These are phyloP conservation scores for Schizaphis graminum DNA, from an alignment of 2,888 invertebrate genomes.

Conservation along the genomic window DNA sequence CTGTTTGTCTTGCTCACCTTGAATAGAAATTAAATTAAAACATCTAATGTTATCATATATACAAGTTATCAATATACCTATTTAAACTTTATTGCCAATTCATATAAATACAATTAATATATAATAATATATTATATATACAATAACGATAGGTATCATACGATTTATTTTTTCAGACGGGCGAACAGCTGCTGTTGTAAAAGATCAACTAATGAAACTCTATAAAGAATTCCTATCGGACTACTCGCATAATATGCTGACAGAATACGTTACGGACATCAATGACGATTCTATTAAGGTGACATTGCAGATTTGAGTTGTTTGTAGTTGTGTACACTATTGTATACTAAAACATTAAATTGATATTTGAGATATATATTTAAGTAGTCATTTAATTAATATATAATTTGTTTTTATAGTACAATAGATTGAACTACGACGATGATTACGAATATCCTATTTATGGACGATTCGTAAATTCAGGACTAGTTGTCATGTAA, in stretches of 20 bases:
- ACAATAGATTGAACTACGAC: not conserved
- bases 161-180: constrained; percentile 28
- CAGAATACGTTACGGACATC: constrained; percentile 10
- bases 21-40: not conserved
- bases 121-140: too few species aligned
- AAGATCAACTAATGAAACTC: not conserved
- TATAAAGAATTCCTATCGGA: constrained; percentile 27
- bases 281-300: constrained; percentile 37
- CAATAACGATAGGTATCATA: not conserved
- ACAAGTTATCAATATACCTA: too few species aligned
- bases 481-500: constrained; percentile 33
- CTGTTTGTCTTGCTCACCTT: too few species aligned
- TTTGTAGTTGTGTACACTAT: not conserved
- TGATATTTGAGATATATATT: not conserved
- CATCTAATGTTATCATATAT: too few species aligned
- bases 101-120: too few species aligned
- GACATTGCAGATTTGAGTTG: not conserved
- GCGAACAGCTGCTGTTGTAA: not conserved
- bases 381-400: not conserved
- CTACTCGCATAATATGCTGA: not conserved
- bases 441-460: not conserved
- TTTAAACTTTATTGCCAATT: not conserved
- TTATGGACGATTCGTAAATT: constrained; percentile 37
- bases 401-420: not conserved
- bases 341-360: not conserved